Percentiles rank a stretch among this genome's conserved stretches.
phyloP scores from a whole-genome alignment of 2,113 vertebrate species.

The Crypturellus undulatus region DNA sequence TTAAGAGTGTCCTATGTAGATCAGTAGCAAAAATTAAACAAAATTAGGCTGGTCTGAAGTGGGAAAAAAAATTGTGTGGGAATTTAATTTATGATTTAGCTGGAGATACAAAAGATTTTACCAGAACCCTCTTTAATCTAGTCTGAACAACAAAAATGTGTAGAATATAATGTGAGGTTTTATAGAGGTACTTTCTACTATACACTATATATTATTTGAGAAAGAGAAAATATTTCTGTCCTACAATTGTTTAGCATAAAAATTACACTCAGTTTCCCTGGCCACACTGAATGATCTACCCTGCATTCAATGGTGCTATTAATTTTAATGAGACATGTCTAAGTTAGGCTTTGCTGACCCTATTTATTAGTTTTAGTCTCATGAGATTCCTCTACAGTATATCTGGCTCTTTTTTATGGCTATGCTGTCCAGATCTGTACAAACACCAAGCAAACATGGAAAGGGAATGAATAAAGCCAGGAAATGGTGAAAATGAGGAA shows the following conservation, averaged over 20 bases:
- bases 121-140: not conserved
- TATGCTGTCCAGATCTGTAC: not conserved
- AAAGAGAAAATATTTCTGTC: not conserved
- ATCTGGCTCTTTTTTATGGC: not conserved
- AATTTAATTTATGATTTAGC: constrained; percentile 3
- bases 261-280: not conserved
- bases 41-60: not conserved
- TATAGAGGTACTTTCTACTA: constrained; percentile 25
- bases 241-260: constrained; percentile 5
- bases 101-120: not conserved
- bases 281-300: not conserved
- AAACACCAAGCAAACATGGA: not conserved
- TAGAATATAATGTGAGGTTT: not conserved
- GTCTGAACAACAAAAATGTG: not conserved
- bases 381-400: not conserved
- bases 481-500: not conserved
- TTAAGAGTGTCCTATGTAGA: not conserved
- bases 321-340: not conserved
- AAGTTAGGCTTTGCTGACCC: not conserved
- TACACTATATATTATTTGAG: not conserved
- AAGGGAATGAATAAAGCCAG: not conserved
- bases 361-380: not conserved
- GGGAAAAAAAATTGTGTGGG: not conserved
- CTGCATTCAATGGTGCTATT: not conserved
- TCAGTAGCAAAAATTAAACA: not conserved